A percentile compares a stretch with the other conserved stretches of the same genome.
Conservation (phyloP, 2,888 invertebrate species). For the Peribatodes rhomboidaria region DNA sequence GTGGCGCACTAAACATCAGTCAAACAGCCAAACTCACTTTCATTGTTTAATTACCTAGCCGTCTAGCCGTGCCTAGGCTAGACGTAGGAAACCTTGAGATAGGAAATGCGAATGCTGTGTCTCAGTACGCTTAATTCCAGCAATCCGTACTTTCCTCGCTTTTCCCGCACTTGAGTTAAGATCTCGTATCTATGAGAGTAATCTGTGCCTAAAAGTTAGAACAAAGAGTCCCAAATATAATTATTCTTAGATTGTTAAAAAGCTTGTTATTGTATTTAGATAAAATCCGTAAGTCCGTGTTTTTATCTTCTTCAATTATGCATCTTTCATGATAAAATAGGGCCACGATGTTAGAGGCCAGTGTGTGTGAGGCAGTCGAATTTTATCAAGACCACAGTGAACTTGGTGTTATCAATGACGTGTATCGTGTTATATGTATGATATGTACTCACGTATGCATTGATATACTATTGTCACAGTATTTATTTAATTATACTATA, state of each 20-base stretch:
- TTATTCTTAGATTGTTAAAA: too few species aligned
- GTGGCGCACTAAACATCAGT: too few species aligned
- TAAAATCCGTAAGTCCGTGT: background rate
- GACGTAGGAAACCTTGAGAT: too few species aligned
- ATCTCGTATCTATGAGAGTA: background rate
- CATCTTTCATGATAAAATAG: conserved; percentile 17
- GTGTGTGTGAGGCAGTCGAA: conserved; percentile 31
- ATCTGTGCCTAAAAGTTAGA: background rate
- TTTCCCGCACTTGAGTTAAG: background rate
- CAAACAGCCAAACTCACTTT: too few species aligned
- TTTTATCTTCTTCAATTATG: conserved; percentile 9
- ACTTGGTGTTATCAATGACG: conserved; percentile 47
- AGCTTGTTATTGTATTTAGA: background rate
- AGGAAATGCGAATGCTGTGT: too few species aligned
- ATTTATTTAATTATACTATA: too few species aligned
- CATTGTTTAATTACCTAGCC: too few species aligned
- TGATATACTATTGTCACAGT: conserved; percentile 19
- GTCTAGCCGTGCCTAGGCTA: too few species aligned
- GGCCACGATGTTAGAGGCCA: conserved; percentile 16
- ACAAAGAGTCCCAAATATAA: too few species aligned
- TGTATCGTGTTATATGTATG: conserved; percentile 30
- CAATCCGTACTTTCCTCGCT: too few species aligned
- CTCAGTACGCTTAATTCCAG: too few species aligned
- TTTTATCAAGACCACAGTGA: conserved; percentile 46
- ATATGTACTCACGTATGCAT: conserved; percentile 25